A percentile compares a stretch with the other conserved stretches of the same genome.
phyloP scores from a whole-genome alignment of 1,140 invertebrate genomes.

The Heliconius nattereri region DNA sequence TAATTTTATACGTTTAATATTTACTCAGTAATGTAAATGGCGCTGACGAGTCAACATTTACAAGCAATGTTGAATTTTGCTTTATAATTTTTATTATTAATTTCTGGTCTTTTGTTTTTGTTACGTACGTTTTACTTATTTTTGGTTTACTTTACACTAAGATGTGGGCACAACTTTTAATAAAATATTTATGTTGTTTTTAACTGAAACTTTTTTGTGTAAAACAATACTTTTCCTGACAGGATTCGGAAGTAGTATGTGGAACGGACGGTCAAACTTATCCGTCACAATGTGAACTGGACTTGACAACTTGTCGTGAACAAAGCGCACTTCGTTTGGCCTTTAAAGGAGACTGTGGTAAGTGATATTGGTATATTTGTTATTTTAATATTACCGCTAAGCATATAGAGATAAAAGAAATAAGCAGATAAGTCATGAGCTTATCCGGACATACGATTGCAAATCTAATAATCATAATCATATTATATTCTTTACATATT shows the following conservation, averaged over 20 bases:
- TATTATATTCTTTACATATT: no score
- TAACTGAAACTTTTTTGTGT: neutral
- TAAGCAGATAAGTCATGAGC: neutral
- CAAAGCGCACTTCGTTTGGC: slow-evolving; percentile 82
- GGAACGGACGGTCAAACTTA: slow-evolving; percentile 94
- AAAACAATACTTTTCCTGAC: slow-evolving; percentile 35
- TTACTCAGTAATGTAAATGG: slow-evolving; percentile 26
- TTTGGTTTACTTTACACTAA: no score
- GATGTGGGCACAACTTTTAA: no score
- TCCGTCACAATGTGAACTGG: slow-evolving; percentile 91
- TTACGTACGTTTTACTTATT: no score
- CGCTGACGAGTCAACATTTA: slow-evolving; percentile 14
- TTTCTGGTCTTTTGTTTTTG: neutral
- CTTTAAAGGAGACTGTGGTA: slow-evolving; percentile 93
- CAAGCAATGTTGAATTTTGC: neutral
- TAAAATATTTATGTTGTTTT: no score
- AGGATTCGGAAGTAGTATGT: slow-evolving; percentile 85
- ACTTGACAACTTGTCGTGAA: slow-evolving; percentile 90
- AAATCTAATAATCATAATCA: no score
- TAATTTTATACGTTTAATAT: slow-evolving; percentile 33
- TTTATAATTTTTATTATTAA: neutral
- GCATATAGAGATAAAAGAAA: neutral
- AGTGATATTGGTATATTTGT: slow-evolving; percentile 66
- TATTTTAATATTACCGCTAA: neutral
- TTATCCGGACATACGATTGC: no score